phyloP scores from a whole-genome alignment of 1,140 invertebrate species.

The Drosophila elegans region DNA sequence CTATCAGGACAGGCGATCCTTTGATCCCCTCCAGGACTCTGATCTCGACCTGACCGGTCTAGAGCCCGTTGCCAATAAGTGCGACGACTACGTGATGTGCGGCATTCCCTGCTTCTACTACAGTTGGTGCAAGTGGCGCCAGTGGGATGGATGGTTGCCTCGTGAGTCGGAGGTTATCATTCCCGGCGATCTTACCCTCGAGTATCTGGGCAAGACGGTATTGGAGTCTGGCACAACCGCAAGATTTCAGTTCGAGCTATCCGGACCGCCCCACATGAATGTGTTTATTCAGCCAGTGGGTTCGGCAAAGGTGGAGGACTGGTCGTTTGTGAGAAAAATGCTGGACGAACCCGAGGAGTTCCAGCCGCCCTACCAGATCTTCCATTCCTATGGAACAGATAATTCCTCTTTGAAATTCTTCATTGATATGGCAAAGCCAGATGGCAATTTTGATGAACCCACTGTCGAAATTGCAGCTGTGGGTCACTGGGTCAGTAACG shows the following conservation, averaged over 20 bases:
- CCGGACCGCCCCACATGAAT: conserved; percentile 90
- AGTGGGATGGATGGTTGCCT: conserved; percentile 51
- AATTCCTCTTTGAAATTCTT: conserved; percentile 87
- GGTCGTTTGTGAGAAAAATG: conserved; percentile 87
- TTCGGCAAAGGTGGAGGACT: conserved; percentile 86
- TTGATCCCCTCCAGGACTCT: conserved; percentile 85
- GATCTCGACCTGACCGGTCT: conserved; percentile 85
- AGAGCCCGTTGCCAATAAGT: conserved; percentile 86
- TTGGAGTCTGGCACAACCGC: conserved; percentile 18
- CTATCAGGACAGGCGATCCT: conserved; percentile 89
- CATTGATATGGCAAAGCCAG: conserved; percentile 86
- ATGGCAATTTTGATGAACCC: conserved; percentile 54
- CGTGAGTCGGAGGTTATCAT: conserved; percentile 46
- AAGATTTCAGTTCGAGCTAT: conserved; percentile 60
- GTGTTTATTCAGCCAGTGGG: conserved; percentile 88
- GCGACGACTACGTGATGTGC: conserved; percentile 89
- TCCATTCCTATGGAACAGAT: conserved; percentile 87
- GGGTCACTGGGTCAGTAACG: conserved; percentile 44
- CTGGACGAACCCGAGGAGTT: conserved; percentile 85
- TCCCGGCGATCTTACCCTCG: conserved; percentile 34
- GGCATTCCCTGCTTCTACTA: conserved; percentile 91
- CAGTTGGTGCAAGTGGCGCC: conserved; percentile 40
- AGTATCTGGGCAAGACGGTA: conserved; percentile 50
- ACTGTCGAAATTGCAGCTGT: conserved; percentile 39
- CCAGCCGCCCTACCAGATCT: conserved; percentile 88